A percentile compares a stretch with the other conserved stretches of the same genome.
Conservation (phyloP, 2,113 vertebrate species). For the Neolamprologus ventralis region DNA sequence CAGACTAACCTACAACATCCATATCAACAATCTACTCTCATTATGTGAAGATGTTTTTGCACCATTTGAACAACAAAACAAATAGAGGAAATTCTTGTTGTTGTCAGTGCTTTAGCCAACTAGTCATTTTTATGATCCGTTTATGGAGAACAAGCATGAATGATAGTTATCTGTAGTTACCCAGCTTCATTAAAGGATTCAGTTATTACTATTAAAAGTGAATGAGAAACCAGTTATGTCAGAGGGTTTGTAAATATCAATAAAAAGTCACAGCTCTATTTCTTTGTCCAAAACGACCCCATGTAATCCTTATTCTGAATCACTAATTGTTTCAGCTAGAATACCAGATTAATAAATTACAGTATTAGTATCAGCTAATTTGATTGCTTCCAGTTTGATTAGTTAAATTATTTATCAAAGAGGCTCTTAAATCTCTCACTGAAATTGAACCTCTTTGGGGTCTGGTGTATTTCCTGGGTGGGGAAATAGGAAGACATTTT, state of each 20-base stretch:
- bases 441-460: neutral
- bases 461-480: neutral
- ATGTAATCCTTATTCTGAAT: neutral
- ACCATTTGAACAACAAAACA: neutral
- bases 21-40: neutral
- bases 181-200: neutral
- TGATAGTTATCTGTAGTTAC: neutral
- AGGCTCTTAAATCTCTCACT: neutral
- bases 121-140: neutral
- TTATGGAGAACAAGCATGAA: neutral
- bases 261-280: neutral
- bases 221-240: neutral
- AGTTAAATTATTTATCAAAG: neutral
- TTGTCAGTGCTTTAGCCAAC: neutral
- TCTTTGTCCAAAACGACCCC: neutral
- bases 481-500: neutral
- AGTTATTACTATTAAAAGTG: neutral
- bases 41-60: neutral
- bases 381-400: neutral
- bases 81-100: neutral
- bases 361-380: neutral
- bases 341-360: neutral
- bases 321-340: neutral
- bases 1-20: neutral
- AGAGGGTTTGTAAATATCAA: neutral